Evolutionary conservation across 2,888 invertebrate species (phyloP).

Genomic region (Hydriomena furcata): DNA sequence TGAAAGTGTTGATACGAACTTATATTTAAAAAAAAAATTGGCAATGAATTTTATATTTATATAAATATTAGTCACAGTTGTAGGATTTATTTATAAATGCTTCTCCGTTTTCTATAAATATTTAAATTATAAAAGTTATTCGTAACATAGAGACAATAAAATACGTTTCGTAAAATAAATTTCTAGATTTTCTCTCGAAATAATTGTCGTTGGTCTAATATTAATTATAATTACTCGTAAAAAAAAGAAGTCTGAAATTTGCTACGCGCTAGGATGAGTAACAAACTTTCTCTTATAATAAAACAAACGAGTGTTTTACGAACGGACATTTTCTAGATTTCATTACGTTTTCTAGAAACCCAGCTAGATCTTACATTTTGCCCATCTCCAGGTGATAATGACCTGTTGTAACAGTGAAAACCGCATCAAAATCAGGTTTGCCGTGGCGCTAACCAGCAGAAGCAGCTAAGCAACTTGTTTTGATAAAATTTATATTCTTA

Average conservation of each 20-base stretch:
- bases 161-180: too few relatives aligned
- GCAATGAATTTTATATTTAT: too few relatives aligned
- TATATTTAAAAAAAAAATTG: not conserved
- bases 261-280: conserved; percentile 1
- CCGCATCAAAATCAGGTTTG: conserved; percentile 18
- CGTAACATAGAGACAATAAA: too few relatives aligned
- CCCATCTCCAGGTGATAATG: conserved; percentile 14
- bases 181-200: too few relatives aligned
- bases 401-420: conserved; percentile 16
- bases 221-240: too few relatives aligned
- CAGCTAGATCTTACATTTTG: not conserved
- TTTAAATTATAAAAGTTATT: too few relatives aligned
- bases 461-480: not conserved
- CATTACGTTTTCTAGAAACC: conserved; percentile 8
- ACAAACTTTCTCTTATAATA: conserved; percentile 12
- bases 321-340: conserved; percentile 8
- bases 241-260: not conserved
- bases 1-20: conserved; percentile 10
- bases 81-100: too few relatives aligned
- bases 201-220: too few relatives aligned
- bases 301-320: conserved; percentile 6
- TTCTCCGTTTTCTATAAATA: too few relatives aligned
- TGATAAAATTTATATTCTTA: not conserved
- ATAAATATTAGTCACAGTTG: too few relatives aligned
- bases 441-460: conserved; percentile 3